Base-by-base conservation (phyloP, 1,140 invertebrate genomes). In the Propsilocerus akamusi region DNA sequence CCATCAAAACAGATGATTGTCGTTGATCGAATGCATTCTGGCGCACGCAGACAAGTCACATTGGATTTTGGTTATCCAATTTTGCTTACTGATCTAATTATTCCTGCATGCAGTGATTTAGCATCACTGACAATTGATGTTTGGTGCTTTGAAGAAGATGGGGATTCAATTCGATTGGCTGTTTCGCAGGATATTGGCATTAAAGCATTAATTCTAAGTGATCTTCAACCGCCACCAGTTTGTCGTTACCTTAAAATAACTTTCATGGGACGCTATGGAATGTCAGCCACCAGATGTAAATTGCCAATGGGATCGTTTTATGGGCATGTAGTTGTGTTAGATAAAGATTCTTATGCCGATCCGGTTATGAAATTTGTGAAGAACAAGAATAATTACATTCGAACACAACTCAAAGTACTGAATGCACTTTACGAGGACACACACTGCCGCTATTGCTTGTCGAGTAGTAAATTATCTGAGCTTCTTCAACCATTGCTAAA, bases 21-120 rank as follows among this genome's bases (percentile, higher is more conserved):
- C n/a, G 86, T 95, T 37, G 89, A 95, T 62, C 72, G 88, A 53
- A 91, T 94, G 83, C 86, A 92, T 67, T 89, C 86, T 20, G 87
- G 82, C 55, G 87, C 86, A 30, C 67, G 82, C 12, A 72, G 89
- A 52, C 93, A 88, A 69, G 86, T 94, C 41, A 84, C 89, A 8
- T 68, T 96, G 11, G 90, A 95, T 68, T 92, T 95, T 67, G 88
- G 89, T 20, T 77, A 82, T 53, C 78, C 84, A 2, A 70, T 93
- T 41, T 65, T 89, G 1, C 71, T 96, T 5, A 95, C 89, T 1
- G 92, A 95, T 64, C 67, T 95, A 52, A 70, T 90, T 55, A 84
- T 95, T 54, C 90, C 91, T 11, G 74, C 82, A 1, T 94, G 87
- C 61, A 75, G 76, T 50, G 88, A 93, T 62, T 65, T 95, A 26